Conservation (phyloP, 2,797 vertebrate species). For the Iguana delicatissima region DNA sequence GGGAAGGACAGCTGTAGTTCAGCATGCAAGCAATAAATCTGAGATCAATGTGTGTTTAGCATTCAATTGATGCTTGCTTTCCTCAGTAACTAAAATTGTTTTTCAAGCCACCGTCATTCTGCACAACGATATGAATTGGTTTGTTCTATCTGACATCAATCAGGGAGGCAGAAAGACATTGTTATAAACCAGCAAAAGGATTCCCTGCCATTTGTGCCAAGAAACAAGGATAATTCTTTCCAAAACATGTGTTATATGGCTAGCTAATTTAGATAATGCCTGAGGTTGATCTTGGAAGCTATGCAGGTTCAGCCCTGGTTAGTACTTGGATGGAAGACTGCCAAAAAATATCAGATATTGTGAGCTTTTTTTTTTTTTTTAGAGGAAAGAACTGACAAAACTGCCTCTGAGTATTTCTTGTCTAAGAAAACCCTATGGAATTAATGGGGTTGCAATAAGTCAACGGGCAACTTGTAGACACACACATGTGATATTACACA, state of each 20-base stretch:
- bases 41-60: constrained; percentile 2
- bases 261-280: neutral
- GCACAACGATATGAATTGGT: neutral
- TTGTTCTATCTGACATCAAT: neutral
- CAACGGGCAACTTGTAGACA: too few species aligned
- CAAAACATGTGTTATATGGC: constrained; percentile 4
- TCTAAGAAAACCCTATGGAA: too few species aligned
- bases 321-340: too few species aligned
- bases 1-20: neutral
- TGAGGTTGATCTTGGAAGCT: too few species aligned
- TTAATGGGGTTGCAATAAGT: too few species aligned
- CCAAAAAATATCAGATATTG: too few species aligned
- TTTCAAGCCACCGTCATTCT: neutral
- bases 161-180: neutral
- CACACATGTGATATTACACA: neutral
- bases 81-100: neutral
- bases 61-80: constrained; percentile 11
- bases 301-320: too few species aligned
- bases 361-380: too few species aligned
- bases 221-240: neutral
- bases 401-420: too few species aligned
- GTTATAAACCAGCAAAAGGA: neutral
- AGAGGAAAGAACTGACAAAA: too few species aligned
- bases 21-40: neutral
- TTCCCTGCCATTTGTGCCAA: constrained; percentile 3